phyloP scores from a whole-genome alignment of 2,797 vertebrate genomes.

The Poecilia wingei region DNA sequence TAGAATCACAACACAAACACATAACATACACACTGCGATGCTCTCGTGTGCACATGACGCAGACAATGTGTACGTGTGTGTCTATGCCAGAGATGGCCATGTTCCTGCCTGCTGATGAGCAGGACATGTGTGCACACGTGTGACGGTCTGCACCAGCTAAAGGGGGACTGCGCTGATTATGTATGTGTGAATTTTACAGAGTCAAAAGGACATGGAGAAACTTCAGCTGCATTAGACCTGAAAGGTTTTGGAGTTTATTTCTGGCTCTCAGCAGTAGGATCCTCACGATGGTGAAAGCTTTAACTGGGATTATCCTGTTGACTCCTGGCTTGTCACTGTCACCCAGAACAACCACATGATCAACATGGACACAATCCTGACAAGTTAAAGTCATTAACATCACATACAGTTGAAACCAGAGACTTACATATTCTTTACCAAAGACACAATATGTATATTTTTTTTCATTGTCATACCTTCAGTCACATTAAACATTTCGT shows the following conservation, averaged over 20 bases:
- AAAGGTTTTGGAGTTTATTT: constrained; percentile 23
- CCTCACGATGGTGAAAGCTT: constrained; percentile 31
- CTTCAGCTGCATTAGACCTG: constrained; percentile 35
- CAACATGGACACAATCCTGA: constrained; percentile 1
- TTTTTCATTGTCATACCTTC: neutral
- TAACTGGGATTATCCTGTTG: constrained; percentile 40
- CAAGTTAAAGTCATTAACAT: neutral
- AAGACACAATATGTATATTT: neutral
- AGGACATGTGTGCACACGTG: constrained; percentile 39
- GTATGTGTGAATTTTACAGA: constrained; percentile 1
- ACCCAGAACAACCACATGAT: constrained; percentile 13
- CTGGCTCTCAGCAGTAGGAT: constrained; percentile 26
- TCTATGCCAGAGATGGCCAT: neutral
- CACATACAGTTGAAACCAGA: neutral
- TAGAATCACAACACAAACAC: constrained; percentile 83
- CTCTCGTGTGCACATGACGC: constrained; percentile 45
- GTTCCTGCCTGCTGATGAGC: constrained; percentile 50
- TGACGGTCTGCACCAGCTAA: constrained; percentile 15
- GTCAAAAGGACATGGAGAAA: neutral
- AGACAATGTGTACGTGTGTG: constrained; percentile 31
- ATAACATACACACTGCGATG: constrained; percentile 66
- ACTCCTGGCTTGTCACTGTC: constrained; percentile 26
- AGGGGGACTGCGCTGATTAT: constrained; percentile 23
- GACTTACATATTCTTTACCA: neutral
- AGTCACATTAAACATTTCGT: neutral